phyloP scores from a whole-genome alignment of 2,888 invertebrate species.

The Magallana nippona region DNA sequence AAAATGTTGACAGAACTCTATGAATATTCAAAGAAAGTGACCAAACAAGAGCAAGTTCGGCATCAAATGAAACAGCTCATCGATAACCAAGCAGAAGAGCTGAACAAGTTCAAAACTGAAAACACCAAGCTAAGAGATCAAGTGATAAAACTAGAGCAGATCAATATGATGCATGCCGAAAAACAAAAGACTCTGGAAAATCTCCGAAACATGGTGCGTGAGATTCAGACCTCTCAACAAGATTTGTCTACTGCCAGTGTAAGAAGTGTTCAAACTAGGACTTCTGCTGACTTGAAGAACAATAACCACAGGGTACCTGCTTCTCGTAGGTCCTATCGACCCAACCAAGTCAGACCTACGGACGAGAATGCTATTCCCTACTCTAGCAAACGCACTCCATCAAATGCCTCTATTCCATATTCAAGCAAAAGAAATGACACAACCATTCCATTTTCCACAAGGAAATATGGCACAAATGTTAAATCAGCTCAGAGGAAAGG shows the following conservation, averaged over 20 bases:
- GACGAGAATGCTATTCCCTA: constrained; percentile 35
- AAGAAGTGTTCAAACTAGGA: constrained; percentile 35
- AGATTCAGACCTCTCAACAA: constrained; percentile 51
- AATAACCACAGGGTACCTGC: neutral
- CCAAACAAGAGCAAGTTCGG: constrained; percentile 60
- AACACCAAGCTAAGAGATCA: constrained; percentile 54
- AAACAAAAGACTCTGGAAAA: constrained; percentile 67
- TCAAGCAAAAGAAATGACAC: constrained; percentile 16
- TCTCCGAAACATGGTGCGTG: constrained; percentile 60
- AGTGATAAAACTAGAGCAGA: constrained; percentile 55
- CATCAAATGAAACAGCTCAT: constrained; percentile 55
- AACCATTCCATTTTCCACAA: constrained; percentile 14
- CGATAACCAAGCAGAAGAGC: constrained; percentile 55
- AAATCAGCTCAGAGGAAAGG: neutral
- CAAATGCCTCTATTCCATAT: neutral
- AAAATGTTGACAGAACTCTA: constrained; percentile 61
- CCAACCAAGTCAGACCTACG: constrained; percentile 33
- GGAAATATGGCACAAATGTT: constrained; percentile 3
- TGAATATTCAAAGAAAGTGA: constrained; percentile 65
- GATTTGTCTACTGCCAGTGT: constrained; percentile 37
- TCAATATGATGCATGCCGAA: constrained; percentile 59
- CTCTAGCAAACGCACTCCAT: constrained; percentile 10
- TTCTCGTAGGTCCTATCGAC: constrained; percentile 32
- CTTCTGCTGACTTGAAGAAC: constrained; percentile 25
- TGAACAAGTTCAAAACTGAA: constrained; percentile 55